Evolutionary conservation across 1,140 invertebrate genomes (phyloP).

Genomic region (Pseudomyrmex flavicornis): DNA sequence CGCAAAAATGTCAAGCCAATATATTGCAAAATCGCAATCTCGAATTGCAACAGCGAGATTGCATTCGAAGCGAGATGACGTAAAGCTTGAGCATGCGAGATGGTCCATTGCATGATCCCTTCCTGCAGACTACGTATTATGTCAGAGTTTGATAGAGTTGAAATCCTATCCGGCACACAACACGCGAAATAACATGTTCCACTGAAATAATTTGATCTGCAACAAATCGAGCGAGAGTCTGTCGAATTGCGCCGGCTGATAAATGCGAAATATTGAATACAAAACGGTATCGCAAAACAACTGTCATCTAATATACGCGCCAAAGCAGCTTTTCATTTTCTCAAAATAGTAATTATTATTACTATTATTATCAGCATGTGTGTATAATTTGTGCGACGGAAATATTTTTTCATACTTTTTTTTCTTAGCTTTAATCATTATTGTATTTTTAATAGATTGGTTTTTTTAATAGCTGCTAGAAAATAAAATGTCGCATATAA

Average conservation of each 20-base stretch:
- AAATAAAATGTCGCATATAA: no score
- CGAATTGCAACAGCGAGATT: constrained; percentile 21
- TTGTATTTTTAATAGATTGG: no score
- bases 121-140: constrained; percentile 5
- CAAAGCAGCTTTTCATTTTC: background rate
- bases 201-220: background rate
- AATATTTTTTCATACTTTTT: background rate
- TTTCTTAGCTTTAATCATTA: no score
- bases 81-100: constrained; percentile 31
- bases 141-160: constrained; percentile 36
- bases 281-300: background rate
- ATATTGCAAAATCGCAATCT: constrained; percentile 33
- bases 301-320: no score
- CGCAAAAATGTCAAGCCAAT: constrained; percentile 9
- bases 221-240: background rate
- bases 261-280: constrained; percentile 1
- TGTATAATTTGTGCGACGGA: background rate
- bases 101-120: background rate
- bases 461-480: no score
- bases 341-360: background rate
- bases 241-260: background rate
- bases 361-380: background rate
- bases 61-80: constrained; percentile 18
- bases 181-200: constrained; percentile 1
- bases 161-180: constrained; percentile 22